These are phyloP conservation scores for Siniperca knerii DNA, from an alignment of 2,113 vertebrate species.

Conservation along the genomic window DNA sequence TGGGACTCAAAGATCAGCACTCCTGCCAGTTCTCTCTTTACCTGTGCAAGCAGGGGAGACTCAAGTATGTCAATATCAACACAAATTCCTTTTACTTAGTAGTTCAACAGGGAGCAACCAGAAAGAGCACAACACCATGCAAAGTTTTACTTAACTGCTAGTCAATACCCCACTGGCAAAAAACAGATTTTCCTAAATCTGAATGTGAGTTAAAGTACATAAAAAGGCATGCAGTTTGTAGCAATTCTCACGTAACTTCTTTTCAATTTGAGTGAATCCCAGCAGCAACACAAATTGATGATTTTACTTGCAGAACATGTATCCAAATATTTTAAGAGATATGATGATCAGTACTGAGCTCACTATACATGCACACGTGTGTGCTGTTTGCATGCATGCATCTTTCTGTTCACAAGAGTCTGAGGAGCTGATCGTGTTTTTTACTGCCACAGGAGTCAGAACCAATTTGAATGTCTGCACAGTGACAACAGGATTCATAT, in stretches of 20 bases:
- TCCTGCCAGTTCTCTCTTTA: slow-evolving; percentile 94
- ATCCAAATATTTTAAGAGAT: not conserved
- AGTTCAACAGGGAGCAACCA: not conserved
- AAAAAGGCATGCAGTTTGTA: not conserved
- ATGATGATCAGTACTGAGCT: not conserved
- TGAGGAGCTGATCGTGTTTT: not conserved
- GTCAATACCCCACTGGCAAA: not conserved
- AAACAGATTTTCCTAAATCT: not conserved
- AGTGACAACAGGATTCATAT: not conserved
- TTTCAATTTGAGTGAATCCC: not conserved
- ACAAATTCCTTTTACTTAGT: not conserved
- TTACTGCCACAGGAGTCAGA: not conserved
- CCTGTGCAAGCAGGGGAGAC: slow-evolving; percentile 82
- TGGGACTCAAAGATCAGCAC: slow-evolving; percentile 98
- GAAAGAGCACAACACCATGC: not conserved
- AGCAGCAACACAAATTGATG: not conserved
- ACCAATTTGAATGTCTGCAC: not conserved
- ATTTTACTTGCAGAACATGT: not conserved
- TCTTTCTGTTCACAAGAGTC: not conserved
- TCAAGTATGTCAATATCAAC: not conserved
- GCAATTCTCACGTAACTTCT: not conserved
- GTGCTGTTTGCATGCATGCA: not conserved
- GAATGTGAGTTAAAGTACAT: not conserved
- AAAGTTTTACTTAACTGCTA: not conserved
- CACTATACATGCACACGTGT: not conserved